phyloP scores from a whole-genome alignment of 2,113 vertebrate genomes.

The Microcebus ravelobensis region DNA sequence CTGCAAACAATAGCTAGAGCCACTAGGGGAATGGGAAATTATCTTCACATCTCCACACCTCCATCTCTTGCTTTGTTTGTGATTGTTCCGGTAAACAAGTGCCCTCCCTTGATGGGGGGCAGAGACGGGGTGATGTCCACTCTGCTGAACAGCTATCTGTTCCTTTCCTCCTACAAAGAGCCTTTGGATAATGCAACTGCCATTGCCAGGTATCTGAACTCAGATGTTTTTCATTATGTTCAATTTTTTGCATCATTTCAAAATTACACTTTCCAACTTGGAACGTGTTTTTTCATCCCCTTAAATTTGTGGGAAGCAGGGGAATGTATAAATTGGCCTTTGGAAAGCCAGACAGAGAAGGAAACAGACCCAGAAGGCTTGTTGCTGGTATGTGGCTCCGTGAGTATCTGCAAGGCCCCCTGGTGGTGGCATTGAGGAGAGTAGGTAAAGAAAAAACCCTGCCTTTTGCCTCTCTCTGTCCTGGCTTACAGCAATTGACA shows the following conservation, averaged over 20 bases:
- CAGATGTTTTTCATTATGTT: constrained; percentile 41
- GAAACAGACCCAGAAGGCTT: not conserved
- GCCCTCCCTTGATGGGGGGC: not conserved
- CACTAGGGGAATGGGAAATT: not conserved
- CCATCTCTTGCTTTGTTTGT: not conserved
- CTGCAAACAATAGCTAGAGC: not conserved
- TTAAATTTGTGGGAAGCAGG: not conserved
- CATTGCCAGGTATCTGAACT: constrained; percentile 45
- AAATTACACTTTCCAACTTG: constrained; percentile 25
- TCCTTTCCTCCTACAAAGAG: not conserved
- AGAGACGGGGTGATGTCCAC: not conserved
- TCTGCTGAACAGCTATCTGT: constrained; percentile 6
- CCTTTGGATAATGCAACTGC: not conserved
- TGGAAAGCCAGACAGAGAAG: not conserved
- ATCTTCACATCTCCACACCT: not conserved
- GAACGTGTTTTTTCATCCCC: not conserved
- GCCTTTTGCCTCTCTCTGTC: not conserved
- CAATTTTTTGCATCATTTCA: constrained; percentile 47
- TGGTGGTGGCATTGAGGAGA: constrained; percentile 39
- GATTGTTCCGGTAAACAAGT: not conserved
- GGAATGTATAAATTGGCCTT: not conserved
- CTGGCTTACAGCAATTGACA: not conserved
- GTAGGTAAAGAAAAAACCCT: not conserved
- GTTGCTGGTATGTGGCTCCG: not conserved
- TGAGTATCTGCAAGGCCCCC: constrained; percentile 14